Evolutionary conservation across 2,113 vertebrate genomes (phyloP).

Genomic region (Oceanodroma tethys): DNA sequence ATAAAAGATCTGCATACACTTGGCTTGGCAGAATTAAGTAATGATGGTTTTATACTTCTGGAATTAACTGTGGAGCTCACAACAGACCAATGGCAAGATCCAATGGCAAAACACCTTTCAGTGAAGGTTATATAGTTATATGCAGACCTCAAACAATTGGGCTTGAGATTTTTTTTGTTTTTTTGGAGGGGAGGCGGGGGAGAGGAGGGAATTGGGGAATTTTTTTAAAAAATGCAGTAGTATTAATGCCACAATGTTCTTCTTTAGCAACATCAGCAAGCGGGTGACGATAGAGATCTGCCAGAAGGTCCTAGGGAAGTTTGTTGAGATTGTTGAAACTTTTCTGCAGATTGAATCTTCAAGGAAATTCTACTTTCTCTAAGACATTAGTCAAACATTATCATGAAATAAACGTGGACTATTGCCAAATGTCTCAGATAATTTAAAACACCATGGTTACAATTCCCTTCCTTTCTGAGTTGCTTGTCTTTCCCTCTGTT

Average conservation of each 20-base stretch:
- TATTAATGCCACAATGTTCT: not conserved
- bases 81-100: not conserved
- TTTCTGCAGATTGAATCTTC: not conserved
- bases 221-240: not conserved
- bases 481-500: not conserved
- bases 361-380: not conserved
- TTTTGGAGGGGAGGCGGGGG: no score
- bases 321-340: not conserved
- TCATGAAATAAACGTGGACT: not conserved
- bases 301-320: not conserved
- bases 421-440: not conserved
- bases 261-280: not conserved
- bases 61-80: not conserved
- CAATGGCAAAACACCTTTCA: not conserved
- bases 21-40: not conserved
- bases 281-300: not conserved
- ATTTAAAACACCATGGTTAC: not conserved
- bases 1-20: not conserved
- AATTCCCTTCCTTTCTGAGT: not conserved
- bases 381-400: not conserved
- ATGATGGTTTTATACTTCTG: not conserved
- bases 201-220: accelerated
- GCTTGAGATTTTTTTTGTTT: not conserved
- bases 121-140: not conserved
- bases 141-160: not conserved